phyloP scores from a whole-genome alignment of 2,113 vertebrate species.

The Varanus salvator region DNA sequence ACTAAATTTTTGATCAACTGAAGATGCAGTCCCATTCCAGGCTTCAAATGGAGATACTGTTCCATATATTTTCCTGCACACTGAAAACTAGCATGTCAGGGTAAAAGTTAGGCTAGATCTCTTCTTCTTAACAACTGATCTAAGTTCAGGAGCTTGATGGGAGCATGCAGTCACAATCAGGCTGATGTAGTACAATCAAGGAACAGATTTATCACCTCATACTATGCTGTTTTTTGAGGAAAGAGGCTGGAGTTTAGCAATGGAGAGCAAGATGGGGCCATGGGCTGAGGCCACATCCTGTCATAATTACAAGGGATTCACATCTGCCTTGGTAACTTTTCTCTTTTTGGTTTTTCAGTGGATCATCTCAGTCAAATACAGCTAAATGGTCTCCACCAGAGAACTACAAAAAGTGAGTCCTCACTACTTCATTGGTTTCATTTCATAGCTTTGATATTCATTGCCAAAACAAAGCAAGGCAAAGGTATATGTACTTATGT shows the following conservation, averaged over 20 bases:
- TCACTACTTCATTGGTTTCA: not conserved
- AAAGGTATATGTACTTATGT: not conserved
- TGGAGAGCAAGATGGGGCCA: not conserved
- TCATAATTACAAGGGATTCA: constrained; percentile 1
- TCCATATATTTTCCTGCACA: not conserved
- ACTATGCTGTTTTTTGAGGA: not conserved
- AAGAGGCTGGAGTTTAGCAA: not conserved
- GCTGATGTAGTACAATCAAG: not conserved
- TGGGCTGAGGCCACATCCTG: not conserved
- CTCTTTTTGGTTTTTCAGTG: constrained; percentile 71
- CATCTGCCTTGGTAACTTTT: not conserved
- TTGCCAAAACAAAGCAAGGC: not conserved
- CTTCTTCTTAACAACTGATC: not conserved
- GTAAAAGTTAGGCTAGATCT: not conserved
- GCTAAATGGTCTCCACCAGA: constrained; percentile 90
- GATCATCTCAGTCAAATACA: constrained; percentile 68
- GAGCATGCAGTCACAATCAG: not conserved
- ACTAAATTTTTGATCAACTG: not conserved
- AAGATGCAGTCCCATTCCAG: not conserved
- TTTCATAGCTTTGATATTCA: not conserved
- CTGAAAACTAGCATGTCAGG: not conserved
- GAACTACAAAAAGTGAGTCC: constrained; percentile 91
- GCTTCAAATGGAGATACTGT: not conserved
- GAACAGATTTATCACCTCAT: not conserved
- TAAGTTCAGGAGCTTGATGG: not conserved